Percentiles rank a stretch among this genome's conserved stretches.
Conservation (phyloP, 2,888 invertebrate species). For the Dorcus hopei region DNA sequence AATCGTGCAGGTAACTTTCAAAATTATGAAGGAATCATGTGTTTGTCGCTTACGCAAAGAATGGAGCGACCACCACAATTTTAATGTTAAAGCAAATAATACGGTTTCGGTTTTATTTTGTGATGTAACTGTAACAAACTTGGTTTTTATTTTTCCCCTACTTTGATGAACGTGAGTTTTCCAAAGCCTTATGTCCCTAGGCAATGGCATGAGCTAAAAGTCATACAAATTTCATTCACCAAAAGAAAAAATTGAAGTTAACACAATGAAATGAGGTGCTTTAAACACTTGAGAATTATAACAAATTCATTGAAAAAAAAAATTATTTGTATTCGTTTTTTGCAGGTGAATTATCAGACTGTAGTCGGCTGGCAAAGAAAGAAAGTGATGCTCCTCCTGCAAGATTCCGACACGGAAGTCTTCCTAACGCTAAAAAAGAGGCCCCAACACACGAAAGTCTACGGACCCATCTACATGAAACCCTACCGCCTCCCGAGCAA, state of each 20-base stretch:
- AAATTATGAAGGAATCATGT: no score
- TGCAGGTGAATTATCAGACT: constrained; percentile 67
- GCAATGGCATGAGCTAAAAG: no score
- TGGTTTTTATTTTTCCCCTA: no score
- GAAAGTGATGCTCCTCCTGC: constrained; percentile 69
- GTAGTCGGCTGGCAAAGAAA: constrained; percentile 80
- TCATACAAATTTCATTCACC: no score
- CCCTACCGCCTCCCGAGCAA: constrained; percentile 71
- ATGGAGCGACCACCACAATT: no score
- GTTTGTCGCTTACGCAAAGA: no score
- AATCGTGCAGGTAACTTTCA: constrained; percentile 77
- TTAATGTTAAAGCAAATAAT: neutral
- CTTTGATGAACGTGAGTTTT: no score
- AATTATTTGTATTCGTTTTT: constrained; percentile 5
- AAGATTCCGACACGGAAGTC: constrained; percentile 78
- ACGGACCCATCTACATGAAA: constrained; percentile 70
- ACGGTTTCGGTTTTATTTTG: neutral
- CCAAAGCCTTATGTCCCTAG: no score
- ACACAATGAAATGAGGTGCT: no score
- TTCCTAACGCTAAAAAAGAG: constrained; percentile 78
- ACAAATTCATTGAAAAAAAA: no score
- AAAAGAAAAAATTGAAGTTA: no score
- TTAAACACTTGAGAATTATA: no score
- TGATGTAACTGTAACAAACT: neutral
- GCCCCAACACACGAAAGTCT: constrained; percentile 76